These are phyloP conservation scores for Thecocarcelia acutangulata DNA, from an alignment of 2,888 invertebrate genomes.

Conservation along the genomic window DNA sequence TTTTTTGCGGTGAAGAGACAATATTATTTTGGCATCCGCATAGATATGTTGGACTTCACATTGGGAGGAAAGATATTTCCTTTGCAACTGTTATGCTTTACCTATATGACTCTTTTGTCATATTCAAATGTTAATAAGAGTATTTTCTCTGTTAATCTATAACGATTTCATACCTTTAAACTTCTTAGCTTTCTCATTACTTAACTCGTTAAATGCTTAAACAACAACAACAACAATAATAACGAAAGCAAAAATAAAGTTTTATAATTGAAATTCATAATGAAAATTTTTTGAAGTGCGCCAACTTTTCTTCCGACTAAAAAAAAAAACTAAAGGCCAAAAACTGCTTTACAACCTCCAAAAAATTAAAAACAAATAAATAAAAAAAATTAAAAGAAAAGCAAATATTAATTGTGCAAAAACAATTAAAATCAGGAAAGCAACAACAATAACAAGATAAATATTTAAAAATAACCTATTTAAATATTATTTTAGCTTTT, in stretches of 20 bases:
- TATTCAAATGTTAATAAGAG: too few relatives aligned
- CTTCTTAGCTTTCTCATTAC: conserved; percentile 1
- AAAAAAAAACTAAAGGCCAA: conserved; percentile 48
- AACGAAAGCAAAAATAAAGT: conserved; percentile 25
- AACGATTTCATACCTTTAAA: conserved; percentile 22
- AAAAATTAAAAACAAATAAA: too few relatives aligned
- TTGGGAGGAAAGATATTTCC: too few relatives aligned
- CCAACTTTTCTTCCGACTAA: conserved; percentile 45
- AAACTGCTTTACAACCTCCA: conserved; percentile 36
- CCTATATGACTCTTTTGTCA: too few relatives aligned
- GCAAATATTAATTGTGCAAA: conserved; percentile 33
- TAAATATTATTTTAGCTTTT: not conserved
- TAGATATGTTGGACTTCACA: too few relatives aligned
- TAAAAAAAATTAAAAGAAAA: not conserved
- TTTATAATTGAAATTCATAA: conserved; percentile 68
- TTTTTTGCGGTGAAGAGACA: too few relatives aligned
- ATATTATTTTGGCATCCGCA: too few relatives aligned
- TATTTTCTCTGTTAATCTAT: too few relatives aligned
- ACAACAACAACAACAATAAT: conserved; percentile 1
- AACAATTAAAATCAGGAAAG: conserved; percentile 38
- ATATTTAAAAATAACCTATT: not conserved
- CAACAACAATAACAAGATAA: not conserved
- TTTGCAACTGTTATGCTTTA: too few relatives aligned
- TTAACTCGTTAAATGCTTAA: conserved; percentile 52
- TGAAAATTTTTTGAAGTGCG: conserved; percentile 58